Conservation (phyloP, 2,113 vertebrate genomes). For the Eidolon helvum region DNA sequence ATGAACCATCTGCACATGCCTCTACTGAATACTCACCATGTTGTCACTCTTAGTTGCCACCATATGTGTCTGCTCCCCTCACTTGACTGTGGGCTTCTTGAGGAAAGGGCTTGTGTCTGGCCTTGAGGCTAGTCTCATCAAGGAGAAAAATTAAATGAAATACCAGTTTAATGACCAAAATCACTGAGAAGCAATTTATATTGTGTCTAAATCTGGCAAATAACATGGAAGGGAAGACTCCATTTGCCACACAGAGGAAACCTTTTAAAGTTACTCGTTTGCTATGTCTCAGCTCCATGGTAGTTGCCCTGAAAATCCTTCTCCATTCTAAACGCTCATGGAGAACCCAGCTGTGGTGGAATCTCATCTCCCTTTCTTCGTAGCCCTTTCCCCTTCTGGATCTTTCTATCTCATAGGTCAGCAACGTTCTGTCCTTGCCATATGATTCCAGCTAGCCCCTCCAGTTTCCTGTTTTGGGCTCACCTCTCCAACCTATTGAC, state of each 20-base stretch:
- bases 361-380: not conserved
- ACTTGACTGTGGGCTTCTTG: not conserved
- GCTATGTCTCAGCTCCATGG: not conserved
- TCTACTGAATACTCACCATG: accelerated
- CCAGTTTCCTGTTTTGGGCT: not conserved
- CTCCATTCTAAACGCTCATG: not conserved
- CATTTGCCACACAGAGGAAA: not conserved
- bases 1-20: accelerated
- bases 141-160: not conserved
- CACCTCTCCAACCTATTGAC: too few relatives aligned
- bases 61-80: not conserved
- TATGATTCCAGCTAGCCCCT: not conserved
- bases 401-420: not conserved
- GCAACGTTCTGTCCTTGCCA: not conserved
- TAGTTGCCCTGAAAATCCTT: not conserved
- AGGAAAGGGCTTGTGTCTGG: not conserved
- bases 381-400: not conserved
- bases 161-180: not conserved
- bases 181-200: not conserved
- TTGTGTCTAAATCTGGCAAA: not conserved
- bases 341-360: not conserved
- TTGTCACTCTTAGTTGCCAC: not conserved
- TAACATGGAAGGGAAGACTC: not conserved
- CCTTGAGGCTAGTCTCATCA: not conserved
- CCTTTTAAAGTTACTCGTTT: not conserved